Evolutionary conservation across 35 echinoderm and acorn worm genomes (phyloP).

Genomic region (Eucidaris tribuloides): DNA sequence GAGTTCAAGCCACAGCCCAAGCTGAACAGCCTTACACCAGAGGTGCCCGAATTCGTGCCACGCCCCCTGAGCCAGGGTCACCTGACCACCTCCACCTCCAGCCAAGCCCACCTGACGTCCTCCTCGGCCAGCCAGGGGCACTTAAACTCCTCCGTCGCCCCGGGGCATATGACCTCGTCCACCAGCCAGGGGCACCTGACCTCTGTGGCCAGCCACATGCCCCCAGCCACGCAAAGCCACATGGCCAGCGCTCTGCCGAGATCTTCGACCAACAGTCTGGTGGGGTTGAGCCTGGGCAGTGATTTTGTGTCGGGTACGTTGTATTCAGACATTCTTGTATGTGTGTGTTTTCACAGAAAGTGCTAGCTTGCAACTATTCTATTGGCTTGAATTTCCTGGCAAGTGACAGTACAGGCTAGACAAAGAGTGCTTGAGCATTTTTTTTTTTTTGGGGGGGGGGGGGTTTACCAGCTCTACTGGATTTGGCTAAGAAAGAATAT

Average conservation of each 20-base stretch:
- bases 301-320: slow-evolving; percentile 19
- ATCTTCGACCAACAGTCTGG: not conserved
- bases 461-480: too few species aligned
- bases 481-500: too few species aligned
- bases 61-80: slow-evolving; percentile 25
- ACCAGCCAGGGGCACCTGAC: not conserved
- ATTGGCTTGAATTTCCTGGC: too few species aligned
- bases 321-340: too few species aligned
- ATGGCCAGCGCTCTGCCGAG: slow-evolving; percentile 1
- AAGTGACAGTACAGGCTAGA: too few species aligned
- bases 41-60: slow-evolving; percentile 86
- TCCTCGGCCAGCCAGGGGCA: not conserved
- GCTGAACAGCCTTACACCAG: slow-evolving; percentile 52
- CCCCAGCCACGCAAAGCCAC: not conserved
- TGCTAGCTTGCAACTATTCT: too few species aligned
- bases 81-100: not conserved
- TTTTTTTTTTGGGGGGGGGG: too few species aligned
- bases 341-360: too few species aligned
- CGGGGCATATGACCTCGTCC: not conserved
- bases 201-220: not conserved
- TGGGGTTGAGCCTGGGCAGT: not conserved
- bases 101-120: not conserved
- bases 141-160: slow-evolving; percentile 12
- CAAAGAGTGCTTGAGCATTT: too few species aligned
- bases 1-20: slow-evolving; percentile 35